phyloP scores from a whole-genome alignment of 2,113 vertebrate genomes.

The Erpornis zantholeuca region DNA sequence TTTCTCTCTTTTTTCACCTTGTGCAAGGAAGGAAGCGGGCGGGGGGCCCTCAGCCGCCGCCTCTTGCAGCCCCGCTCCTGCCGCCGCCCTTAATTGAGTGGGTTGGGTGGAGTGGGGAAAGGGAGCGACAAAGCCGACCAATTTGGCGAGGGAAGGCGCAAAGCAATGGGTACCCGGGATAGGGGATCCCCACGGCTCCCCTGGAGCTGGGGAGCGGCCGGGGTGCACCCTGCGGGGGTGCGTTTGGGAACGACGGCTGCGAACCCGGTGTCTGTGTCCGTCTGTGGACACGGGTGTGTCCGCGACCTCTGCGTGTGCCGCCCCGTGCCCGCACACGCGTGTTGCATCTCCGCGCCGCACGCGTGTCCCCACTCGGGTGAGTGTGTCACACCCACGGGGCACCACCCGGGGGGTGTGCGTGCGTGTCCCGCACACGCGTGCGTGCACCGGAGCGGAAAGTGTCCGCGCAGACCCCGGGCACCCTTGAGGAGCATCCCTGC shows the following conservation, averaged over 20 bases:
- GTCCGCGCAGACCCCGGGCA: not conserved
- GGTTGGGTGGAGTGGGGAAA: not conserved
- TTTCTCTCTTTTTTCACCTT: not conserved
- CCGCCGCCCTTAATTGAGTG: not conserved
- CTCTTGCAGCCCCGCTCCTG: not conserved
- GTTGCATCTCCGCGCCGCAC: not conserved
- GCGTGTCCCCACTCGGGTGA: not conserved
- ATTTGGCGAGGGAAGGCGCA: not conserved
- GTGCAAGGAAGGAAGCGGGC: not conserved
- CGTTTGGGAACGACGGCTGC: not conserved
- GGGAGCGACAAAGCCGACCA: not conserved
- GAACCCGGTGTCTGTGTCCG: not conserved
- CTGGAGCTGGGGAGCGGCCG: not conserved
- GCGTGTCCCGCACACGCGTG: not conserved
- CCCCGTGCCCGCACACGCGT: not conserved
- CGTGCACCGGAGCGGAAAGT: too few relatives aligned
- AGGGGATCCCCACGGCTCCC: not conserved
- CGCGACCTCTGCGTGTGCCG: not conserved
- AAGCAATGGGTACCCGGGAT: not conserved
- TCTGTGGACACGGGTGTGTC: not conserved
- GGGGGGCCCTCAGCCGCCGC: not conserved
- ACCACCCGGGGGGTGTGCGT: fast-evolving
- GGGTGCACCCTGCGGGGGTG: not conserved
- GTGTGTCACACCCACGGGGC: not conserved
- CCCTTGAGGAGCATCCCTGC: not conserved